Base-by-base conservation (phyloP, 2,888 invertebrate species). In the Gnatocerus cornutus region DNA sequence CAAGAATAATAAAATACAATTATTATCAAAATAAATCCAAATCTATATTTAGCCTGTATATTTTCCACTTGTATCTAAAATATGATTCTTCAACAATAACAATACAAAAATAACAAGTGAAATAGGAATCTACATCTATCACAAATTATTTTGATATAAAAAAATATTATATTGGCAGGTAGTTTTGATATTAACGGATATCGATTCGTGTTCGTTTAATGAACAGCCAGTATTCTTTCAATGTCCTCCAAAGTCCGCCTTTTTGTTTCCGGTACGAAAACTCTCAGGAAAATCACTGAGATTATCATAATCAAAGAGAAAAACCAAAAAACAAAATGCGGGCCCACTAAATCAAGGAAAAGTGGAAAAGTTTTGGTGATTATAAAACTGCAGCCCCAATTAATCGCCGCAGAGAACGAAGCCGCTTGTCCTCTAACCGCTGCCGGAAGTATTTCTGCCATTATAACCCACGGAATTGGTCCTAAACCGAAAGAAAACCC, bases 171-270 rank as follows among this genome's bases (percentile, higher is more conserved):
- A 21, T 21, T 21, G 21, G 21, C 21, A 21, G 21, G 21, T 21
- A 21, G 21, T 21, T 21, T 21, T 21, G 21, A 21, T 21, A 21
- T 21, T 21, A 21, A 4, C 21, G 21, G 21, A 21, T 21, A 21
- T 21, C 1, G 21, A 21, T 21, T 21, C 21, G 4, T 21, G 21
- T 21, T 4, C 21, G 1, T 21, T 39, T 58, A 58, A 43, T 41
- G 41, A 50, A 80, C 89, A 7, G 81, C 79, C 80, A 95, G 87
- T 81, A 91, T 91, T 76, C 90, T 90, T 84, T 96, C 95, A 81
- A 98, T 98, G 79, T 97, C 97, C 82, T 97, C 96, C 73, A 98
- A 88, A 73, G 93, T 93, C 83, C 93, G 93, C 10, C 97, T 97
- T 79, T 93, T 92, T 1, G 98, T 98, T 86, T 98, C 98, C 6